Percentiles rank a stretch among this genome's conserved stretches.
Conservation (phyloP, 2,797 vertebrate genomes). For the Artibeus lituratus region DNA sequence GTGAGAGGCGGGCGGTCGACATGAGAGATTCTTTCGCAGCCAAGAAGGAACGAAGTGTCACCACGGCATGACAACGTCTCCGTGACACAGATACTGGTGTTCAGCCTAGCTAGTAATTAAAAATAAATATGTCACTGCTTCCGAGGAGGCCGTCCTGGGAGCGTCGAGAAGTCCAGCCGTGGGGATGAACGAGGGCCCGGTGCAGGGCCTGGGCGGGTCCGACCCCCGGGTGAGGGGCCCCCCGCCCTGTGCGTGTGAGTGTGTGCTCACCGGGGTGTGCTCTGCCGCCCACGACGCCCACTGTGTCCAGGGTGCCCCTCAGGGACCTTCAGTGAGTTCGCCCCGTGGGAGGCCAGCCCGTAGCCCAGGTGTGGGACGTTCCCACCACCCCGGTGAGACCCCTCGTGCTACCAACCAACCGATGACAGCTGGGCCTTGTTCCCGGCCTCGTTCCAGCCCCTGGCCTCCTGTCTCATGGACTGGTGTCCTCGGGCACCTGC, state of each 20-base stretch:
- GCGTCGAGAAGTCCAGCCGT: accelerated
- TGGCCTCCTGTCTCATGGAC: background rate
- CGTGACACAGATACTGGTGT: background rate
- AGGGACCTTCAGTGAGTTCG: background rate
- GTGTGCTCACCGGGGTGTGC: accelerated
- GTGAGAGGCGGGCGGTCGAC: background rate
- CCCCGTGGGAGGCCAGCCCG: background rate
- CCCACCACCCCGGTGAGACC: background rate
- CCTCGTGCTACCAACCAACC: background rate
- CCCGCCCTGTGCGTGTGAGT: background rate
- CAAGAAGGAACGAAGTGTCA: background rate
- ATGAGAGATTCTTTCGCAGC: background rate
- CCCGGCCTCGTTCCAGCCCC: accelerated
- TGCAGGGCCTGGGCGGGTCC: background rate
- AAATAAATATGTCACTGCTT: background rate
- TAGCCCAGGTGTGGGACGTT: too few species aligned
- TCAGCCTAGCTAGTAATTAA: background rate
- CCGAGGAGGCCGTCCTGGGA: background rate
- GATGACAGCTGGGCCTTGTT: background rate
- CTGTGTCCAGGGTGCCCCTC: background rate
- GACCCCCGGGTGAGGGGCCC: background rate
- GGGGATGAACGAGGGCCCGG: background rate
- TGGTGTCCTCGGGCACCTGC: background rate
- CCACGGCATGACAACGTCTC: background rate
- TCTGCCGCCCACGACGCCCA: background rate